Evolutionary conservation across 2,888 invertebrate genomes (phyloP).

Genomic region (Latrodectus elegans): DNA sequence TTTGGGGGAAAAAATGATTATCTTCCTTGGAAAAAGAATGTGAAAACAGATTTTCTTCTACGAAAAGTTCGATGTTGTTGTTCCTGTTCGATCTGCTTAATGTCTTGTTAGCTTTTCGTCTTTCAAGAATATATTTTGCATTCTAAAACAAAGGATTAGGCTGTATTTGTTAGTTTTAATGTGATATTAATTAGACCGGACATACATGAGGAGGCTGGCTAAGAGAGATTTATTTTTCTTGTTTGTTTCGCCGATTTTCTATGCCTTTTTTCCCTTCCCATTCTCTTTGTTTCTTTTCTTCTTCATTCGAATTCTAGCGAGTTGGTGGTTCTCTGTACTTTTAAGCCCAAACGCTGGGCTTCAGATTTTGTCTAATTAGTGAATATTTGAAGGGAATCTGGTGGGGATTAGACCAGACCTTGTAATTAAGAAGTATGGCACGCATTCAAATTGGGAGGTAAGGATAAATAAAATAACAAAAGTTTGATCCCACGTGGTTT

Average conservation of each 20-base stretch:
- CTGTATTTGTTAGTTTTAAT: conserved; percentile 66
- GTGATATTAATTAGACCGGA: conserved; percentile 68
- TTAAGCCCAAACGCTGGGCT: conserved; percentile 65
- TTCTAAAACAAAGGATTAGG: conserved; percentile 61
- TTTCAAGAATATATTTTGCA: conserved; percentile 40
- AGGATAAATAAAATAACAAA: conserved; percentile 68
- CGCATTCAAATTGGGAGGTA: conserved; percentile 68
- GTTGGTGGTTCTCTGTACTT: conserved; percentile 55
- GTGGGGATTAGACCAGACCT: conserved; percentile 61
- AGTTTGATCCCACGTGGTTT: conserved; percentile 51
- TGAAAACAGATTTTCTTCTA: too few species aligned
- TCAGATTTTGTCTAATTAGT: conserved; percentile 70
- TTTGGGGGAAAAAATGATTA: too few species aligned
- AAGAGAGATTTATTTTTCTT: conserved; percentile 56
- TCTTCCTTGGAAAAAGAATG: too few species aligned
- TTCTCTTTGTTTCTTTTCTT: conserved; percentile 44
- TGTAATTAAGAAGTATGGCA: conserved; percentile 69
- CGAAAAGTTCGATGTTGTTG: too few species aligned
- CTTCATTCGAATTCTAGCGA: conserved; percentile 41
- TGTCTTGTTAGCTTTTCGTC: conserved; percentile 51
- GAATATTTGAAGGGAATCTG: conserved; percentile 69
- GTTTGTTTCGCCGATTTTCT: conserved; percentile 17
- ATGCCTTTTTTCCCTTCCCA: conserved; percentile 12
- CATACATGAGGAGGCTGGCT: conserved; percentile 49
- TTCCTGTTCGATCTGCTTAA: conserved; percentile 17